Evolutionary conservation across 2,113 vertebrate species (phyloP).

Genomic region (Ranitomeya imitator): DNA sequence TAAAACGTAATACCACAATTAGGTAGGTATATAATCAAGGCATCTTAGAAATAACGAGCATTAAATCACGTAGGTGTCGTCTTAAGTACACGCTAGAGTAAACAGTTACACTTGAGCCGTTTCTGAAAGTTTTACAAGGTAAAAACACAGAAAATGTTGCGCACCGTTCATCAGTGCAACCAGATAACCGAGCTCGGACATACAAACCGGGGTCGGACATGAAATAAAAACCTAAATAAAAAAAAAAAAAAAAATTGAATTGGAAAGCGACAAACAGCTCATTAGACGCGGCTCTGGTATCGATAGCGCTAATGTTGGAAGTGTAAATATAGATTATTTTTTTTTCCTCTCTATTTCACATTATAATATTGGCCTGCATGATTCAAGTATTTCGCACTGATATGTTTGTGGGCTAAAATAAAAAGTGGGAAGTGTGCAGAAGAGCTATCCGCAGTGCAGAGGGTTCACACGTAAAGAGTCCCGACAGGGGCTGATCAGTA

Average conservation of each 20-base stretch:
- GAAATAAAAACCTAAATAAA: slow-evolving; percentile 33
- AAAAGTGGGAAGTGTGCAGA: slow-evolving; percentile 96
- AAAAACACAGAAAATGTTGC: slow-evolving; percentile 66
- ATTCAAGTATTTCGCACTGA: slow-evolving; percentile 99
- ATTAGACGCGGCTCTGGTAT: slow-evolving; percentile 83
- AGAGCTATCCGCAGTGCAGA: slow-evolving; percentile 90
- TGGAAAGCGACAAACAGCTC: slow-evolving; percentile 85
- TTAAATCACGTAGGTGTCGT: slow-evolving; percentile 34
- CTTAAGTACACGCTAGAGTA: slow-evolving; percentile 94
- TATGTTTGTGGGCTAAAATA: slow-evolving; percentile 99
- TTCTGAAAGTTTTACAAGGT: slow-evolving; percentile 81
- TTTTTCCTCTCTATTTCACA: slow-evolving; percentile 85
- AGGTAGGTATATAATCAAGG: slow-evolving; percentile 91
- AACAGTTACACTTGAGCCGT: slow-evolving; percentile 93
- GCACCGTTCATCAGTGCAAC: slow-evolving; percentile 98
- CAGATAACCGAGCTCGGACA: slow-evolving; percentile 81
- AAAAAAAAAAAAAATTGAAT: slow-evolving; percentile 69
- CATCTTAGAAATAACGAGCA: slow-evolving; percentile 89
- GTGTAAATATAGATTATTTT: slow-evolving; percentile 86
- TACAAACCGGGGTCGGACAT: slow-evolving; percentile 67
- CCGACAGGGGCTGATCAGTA: slow-evolving; percentile 87
- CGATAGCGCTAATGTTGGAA: slow-evolving; percentile 95
- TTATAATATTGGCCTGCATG: slow-evolving; percentile 99
- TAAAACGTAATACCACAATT: slow-evolving; percentile 77
- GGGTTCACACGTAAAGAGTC: slow-evolving; percentile 82